A percentile compares a stretch with the other conserved stretches of the same genome.
Evolutionary conservation across 2,113 vertebrate species (phyloP).

Genomic region (Triplophysa tibetana): DNA sequence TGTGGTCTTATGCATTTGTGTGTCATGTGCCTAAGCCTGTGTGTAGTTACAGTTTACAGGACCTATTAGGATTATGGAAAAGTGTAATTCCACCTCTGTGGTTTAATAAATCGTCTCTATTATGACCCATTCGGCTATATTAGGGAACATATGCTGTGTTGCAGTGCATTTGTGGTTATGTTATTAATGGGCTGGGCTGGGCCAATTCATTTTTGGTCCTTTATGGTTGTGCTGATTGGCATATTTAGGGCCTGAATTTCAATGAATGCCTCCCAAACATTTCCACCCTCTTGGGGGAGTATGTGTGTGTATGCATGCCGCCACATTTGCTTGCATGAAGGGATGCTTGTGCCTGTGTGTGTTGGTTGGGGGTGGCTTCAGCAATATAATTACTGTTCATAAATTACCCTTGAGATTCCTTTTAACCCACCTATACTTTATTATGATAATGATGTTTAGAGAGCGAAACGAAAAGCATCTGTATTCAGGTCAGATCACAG

Average conservation of each 20-base stretch:
- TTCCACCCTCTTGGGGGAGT: constrained; percentile 53
- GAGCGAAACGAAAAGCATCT: constrained; percentile 11
- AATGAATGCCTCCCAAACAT: constrained; percentile 59
- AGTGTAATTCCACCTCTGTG: constrained; percentile 63
- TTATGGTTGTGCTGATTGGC: constrained; percentile 72
- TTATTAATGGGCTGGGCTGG: constrained; percentile 73
- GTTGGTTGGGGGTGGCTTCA: constrained; percentile 13
- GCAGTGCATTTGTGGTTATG: constrained; percentile 60
- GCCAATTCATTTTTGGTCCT: constrained; percentile 73
- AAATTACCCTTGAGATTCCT: constrained; percentile 46
- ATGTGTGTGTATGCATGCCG: constrained; percentile 38
- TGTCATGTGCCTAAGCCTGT: constrained; percentile 1
- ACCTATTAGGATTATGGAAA: constrained; percentile 38
- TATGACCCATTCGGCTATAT: constrained; percentile 67
- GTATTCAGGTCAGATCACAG: constrained; percentile 1
- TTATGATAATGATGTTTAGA: constrained; percentile 33
- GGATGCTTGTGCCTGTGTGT: constrained; percentile 49
- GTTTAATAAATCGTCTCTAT: constrained; percentile 66
- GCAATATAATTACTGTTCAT: constrained; percentile 50
- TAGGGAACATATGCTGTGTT: constrained; percentile 71
- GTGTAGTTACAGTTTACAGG: not conserved
- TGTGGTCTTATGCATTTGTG: not conserved
- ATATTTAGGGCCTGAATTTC: constrained; percentile 69
- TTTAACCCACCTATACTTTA: constrained; percentile 45
- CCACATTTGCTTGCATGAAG: constrained; percentile 45